Conservation (phyloP, 2,888 invertebrate species). For the Brenthis ino region DNA sequence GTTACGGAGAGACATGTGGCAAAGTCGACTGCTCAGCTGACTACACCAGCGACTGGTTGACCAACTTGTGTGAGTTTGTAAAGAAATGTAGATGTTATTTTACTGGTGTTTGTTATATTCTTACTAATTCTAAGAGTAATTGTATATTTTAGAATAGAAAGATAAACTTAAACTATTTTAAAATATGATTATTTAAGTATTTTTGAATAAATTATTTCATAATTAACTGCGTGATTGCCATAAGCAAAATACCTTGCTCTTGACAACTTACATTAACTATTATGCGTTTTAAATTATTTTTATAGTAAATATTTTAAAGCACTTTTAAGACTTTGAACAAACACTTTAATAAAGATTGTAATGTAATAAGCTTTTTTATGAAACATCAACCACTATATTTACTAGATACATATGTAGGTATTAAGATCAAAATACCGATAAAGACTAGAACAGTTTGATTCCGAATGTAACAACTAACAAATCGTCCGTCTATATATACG, state of each 20-base stretch:
- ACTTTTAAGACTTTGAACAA: too few species aligned
- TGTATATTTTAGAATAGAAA: too few species aligned
- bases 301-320: too few species aligned
- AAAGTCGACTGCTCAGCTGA: conserved; percentile 19
- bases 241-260: too few species aligned
- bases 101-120: neutral
- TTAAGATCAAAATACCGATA: conserved; percentile 27
- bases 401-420: conserved; percentile 6
- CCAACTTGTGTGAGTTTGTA: conserved; percentile 34
- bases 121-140: neutral
- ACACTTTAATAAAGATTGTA: neutral
- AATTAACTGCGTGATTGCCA: too few species aligned
- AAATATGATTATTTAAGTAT: too few species aligned
- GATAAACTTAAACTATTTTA: too few species aligned
- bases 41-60: conserved; percentile 29
- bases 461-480: conserved; percentile 29
- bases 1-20: conserved; percentile 34
- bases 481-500: conserved; percentile 29
- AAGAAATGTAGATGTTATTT: neutral
- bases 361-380: neutral
- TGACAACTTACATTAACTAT: too few species aligned
- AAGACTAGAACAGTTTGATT: conserved; percentile 21
- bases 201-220: too few species aligned
- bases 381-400: neutral
- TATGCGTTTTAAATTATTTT: too few species aligned